These are phyloP conservation scores for Porphyrio hochstetteri DNA, from an alignment of 2,113 vertebrate genomes.

Conservation along the genomic window DNA sequence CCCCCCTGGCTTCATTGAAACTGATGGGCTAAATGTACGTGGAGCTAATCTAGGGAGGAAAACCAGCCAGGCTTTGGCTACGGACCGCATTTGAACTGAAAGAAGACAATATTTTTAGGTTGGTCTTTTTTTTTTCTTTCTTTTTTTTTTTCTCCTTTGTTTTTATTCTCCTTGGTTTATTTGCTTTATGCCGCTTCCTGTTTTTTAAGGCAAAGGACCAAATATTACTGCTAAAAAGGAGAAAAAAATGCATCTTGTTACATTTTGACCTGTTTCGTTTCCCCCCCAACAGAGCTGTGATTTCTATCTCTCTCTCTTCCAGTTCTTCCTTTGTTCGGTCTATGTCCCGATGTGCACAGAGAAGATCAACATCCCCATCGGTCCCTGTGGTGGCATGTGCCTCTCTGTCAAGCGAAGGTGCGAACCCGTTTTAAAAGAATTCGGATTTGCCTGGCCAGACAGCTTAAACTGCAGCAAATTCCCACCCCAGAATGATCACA, in stretches of 20 bases:
- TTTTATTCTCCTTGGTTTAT: constrained; percentile 53
- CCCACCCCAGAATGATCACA: constrained; percentile 97
- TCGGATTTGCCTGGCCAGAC: constrained; percentile 96
- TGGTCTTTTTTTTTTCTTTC: background rate
- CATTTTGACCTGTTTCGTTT: background rate
- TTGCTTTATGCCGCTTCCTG: constrained; percentile 37
- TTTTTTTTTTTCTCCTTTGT: background rate
- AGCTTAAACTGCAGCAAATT: constrained; percentile 97
- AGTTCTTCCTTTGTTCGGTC: constrained; percentile 99
- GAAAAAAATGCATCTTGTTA: background rate
- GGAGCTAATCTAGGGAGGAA: background rate
- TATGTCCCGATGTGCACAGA: constrained; percentile 99
- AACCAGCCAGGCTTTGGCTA: background rate
- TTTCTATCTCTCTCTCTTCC: constrained; percentile 39
- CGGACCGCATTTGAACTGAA: background rate
- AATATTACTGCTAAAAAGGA: background rate
- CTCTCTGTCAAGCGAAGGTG: constrained; percentile 94
- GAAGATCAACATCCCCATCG: constrained; percentile 97
- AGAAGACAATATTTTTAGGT: background rate
- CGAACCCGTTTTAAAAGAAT: constrained; percentile 93
- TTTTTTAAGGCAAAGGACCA: constrained; percentile 11
- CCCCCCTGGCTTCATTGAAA: background rate
- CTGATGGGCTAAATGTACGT: background rate
- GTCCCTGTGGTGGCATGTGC: constrained; percentile 97
- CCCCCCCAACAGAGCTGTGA: background rate